Conservation (phyloP, 2,797 vertebrate genomes). For the Rousettus madagascariensis region DNA sequence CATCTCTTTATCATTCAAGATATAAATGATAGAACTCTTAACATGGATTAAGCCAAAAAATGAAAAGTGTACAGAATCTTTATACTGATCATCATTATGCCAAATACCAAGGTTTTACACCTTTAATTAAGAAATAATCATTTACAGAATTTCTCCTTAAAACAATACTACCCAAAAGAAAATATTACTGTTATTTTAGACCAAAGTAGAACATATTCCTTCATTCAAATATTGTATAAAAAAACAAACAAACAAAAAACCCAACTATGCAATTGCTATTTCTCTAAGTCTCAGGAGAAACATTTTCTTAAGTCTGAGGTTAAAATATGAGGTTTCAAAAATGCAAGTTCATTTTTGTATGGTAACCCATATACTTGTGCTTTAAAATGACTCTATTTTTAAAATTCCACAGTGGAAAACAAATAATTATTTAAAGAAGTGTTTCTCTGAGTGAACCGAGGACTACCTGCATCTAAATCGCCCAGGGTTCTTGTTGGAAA, state of each 20-base stretch:
- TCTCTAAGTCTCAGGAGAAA: constrained; percentile 40
- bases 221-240: not conserved
- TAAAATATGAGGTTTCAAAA: constrained; percentile 44
- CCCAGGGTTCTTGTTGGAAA: not conserved
- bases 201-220: not conserved
- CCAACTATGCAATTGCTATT: not conserved
- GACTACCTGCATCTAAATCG: not conserved
- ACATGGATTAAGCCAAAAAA: not conserved
- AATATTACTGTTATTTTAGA: not conserved
- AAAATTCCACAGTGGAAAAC: constrained; percentile 14
- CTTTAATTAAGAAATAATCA: not conserved
- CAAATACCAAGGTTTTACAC: not conserved
- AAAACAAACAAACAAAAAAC: not conserved
- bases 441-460: not conserved
- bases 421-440: not conserved
- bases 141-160: not conserved
- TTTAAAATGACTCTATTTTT: constrained; percentile 30
- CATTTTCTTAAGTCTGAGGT: not conserved
- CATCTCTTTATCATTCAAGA: not conserved
- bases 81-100: not conserved
- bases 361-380: not conserved
- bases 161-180: not conserved
- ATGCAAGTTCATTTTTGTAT: not conserved
- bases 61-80: not conserved
- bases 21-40: not conserved